These are phyloP conservation scores for Phrynosoma platyrhinos DNA, from an alignment of 2,113 vertebrate species.

Conservation along the genomic window DNA sequence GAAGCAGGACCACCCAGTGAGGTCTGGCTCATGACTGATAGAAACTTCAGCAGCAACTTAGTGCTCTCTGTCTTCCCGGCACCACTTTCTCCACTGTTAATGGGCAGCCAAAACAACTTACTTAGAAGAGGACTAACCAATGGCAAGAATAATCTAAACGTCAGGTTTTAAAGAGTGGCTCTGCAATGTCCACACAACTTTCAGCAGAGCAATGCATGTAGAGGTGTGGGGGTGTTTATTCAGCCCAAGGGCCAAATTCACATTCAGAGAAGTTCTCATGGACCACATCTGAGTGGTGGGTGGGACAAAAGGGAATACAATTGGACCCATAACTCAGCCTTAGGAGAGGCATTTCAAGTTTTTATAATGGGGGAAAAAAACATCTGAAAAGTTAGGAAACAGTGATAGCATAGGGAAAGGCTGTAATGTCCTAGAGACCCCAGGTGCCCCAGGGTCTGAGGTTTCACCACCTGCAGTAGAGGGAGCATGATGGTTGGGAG, in stretches of 20 bases:
- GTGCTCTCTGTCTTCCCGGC: slow-evolving; percentile 95
- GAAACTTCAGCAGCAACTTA: slow-evolving; percentile 90
- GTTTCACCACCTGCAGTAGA: too few species aligned
- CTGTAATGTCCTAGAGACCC: too few species aligned
- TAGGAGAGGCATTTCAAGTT: too few species aligned
- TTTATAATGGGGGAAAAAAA: too few species aligned
- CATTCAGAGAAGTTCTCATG: too few species aligned
- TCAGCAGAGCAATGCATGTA: not conserved
- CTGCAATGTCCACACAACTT: not conserved
- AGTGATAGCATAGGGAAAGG: too few species aligned
- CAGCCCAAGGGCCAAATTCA: too few species aligned
- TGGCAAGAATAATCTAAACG: not conserved
- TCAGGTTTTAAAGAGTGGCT: not conserved
- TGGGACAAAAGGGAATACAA: not conserved
- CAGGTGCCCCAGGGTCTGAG: too few species aligned
- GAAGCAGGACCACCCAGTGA: slow-evolving; percentile 75
- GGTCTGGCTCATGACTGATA: slow-evolving; percentile 91
- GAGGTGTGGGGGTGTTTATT: too few species aligned
- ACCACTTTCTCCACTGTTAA: slow-evolving; percentile 88
- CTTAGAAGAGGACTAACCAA: not conserved
- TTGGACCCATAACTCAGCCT: too few species aligned
- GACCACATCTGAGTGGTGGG: not conserved
- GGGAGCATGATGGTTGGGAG: not conserved
- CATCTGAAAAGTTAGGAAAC: too few species aligned
- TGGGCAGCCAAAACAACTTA: slow-evolving; percentile 22